Base-by-base conservation (phyloP, 2,797 vertebrate genomes). In the Catharus ustulatus region DNA sequence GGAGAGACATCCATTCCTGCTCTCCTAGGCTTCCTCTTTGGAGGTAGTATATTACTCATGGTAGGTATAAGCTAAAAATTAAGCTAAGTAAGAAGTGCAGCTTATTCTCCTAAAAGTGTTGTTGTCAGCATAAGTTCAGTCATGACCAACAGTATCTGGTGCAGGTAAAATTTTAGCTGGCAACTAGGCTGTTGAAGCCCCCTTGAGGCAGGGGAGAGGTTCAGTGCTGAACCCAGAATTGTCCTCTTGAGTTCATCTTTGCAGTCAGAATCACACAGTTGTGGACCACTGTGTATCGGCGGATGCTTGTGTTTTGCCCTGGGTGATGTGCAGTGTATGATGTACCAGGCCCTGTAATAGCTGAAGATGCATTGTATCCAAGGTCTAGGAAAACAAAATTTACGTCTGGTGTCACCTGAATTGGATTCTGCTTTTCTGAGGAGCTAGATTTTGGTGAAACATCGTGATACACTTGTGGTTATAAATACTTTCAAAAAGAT, bases 401-500 rank as follows among this genome's bases (percentile, higher is more conserved):
- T 81, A 36, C 62, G 38, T 52, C 84, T 84, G 62, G n/a, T 94
- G 66, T 89, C 79, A 82, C 48, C 84, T 85, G 92, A 81, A 61
- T 17, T 86, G 89, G 79, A 81, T 91, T 85, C 79, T 1, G 0
- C 84, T 86, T 91, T 84, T 76, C 89, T 79, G 92, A 93, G 91
- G 84, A 92, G 84, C 75, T 91, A 81, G 84, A 52, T 87, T 91
- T 91, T 93, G 67, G 51, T 95, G 91, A 75, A 89, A 46, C 69
- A 21, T 84, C 20, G 1, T 63, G 79, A 91, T 91, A 38, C 5
- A 1, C 62, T 83, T 91, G 54, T 84, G 79, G 76, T 95, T 93
- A 73, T 81, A 95, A 95, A 87, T 91, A 69, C 84, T 87, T 89
- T 34, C 23, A 75, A 95, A 95, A 93, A 93, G 87, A 52, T 48